Conservation (phyloP, 1,140 invertebrate species). For the Contarinia nasturtii region DNA sequence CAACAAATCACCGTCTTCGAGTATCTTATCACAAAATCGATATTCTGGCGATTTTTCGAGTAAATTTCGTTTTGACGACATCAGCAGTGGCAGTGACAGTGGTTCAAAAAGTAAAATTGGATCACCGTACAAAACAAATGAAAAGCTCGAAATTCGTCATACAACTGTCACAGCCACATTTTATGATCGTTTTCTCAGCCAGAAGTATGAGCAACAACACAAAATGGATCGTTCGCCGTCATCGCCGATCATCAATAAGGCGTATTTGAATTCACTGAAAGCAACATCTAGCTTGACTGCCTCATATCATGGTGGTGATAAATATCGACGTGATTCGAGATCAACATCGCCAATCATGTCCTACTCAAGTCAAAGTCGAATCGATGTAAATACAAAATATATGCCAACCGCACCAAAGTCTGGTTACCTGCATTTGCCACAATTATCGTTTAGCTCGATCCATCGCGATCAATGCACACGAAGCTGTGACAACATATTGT, state of each 20-base stretch:
- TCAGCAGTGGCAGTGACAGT: not conserved
- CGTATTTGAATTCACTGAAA: constrained; percentile 12
- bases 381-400: too few species aligned
- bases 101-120: too few species aligned
- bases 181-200: constrained; percentile 20
- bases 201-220: constrained; percentile 16
- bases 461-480: constrained; percentile 8
- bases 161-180: constrained; percentile 23
- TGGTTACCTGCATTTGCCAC: too few species aligned
- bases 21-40: too few species aligned
- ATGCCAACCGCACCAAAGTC: too few species aligned
- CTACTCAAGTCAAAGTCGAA: too few species aligned
- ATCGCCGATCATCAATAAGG: constrained; percentile 13
- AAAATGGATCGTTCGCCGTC: constrained; percentile 13
- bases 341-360: too few species aligned
- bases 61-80: not conserved
- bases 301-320: too few species aligned
- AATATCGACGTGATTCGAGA: too few species aligned
- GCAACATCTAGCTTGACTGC: not conserved
- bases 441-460: too few species aligned
- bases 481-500: constrained; percentile 8
- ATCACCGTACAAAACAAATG: not conserved
- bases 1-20: too few species aligned
- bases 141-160: constrained; percentile 20
- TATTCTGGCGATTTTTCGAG: not conserved